Percentiles rank a stretch among this genome's conserved stretches.
These are phyloP conservation scores for Carcina quercana DNA, from an alignment of 2,888 invertebrate genomes.

Conservation along the genomic window DNA sequence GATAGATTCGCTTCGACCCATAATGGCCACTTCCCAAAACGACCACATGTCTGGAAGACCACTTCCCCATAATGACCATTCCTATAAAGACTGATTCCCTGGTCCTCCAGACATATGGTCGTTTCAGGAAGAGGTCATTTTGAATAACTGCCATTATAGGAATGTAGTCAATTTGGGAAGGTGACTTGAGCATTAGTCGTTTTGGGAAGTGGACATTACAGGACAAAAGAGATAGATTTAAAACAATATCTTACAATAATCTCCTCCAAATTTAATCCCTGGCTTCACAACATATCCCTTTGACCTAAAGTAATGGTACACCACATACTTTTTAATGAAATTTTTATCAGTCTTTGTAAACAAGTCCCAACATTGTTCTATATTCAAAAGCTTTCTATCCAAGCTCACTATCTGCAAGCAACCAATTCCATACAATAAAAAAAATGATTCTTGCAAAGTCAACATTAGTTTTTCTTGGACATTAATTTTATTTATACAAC, in stretches of 20 bases:
- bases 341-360: constrained; percentile 73
- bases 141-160: no score
- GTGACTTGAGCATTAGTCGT: no score
- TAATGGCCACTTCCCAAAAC: no score
- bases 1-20: no score
- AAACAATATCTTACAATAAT: constrained; percentile 80
- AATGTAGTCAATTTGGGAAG: no score
- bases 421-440: constrained; percentile 78
- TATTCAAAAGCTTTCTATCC: constrained; percentile 61
- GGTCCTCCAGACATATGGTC: no score
- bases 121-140: no score
- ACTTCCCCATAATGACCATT: no score
- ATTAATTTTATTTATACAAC: constrained; percentile 74
- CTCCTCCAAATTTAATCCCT: constrained; percentile 92
- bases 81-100: no score
- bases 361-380: constrained; percentile 71
- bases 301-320: constrained; percentile 89
- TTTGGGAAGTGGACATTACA: no score
- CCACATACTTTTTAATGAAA: constrained; percentile 82
- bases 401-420: constrained; percentile 77
- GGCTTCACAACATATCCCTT: constrained; percentile 94
- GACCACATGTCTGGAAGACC: no score
- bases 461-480: constrained; percentile 78
- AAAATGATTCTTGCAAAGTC: constrained; percentile 86
- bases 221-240: no score